Conservation (phyloP, 2,113 vertebrate species). For the Mormyrus iriodes region DNA sequence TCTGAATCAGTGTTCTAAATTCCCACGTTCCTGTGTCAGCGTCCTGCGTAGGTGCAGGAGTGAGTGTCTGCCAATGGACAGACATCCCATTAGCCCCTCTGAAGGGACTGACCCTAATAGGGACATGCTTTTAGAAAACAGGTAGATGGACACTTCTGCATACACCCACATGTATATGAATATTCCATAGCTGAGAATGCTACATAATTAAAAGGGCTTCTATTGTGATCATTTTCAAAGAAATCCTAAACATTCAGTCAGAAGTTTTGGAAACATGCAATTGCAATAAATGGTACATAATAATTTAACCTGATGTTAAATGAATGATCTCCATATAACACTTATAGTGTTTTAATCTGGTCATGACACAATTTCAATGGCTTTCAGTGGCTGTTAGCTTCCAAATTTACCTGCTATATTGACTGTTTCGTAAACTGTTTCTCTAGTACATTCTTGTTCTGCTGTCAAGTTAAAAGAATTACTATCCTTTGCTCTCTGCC, state of each 20-base stretch:
- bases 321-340: background rate
- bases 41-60: background rate
- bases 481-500: background rate
- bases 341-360: background rate
- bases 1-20: background rate
- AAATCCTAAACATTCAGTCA: background rate
- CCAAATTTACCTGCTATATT: background rate
- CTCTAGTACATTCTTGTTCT: background rate
- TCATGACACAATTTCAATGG: background rate
- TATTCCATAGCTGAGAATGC: background rate
- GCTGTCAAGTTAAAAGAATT: background rate
- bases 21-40: background rate
- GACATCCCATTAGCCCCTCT: background rate
- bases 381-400: background rate
- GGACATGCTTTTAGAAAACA: background rate
- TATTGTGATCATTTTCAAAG: background rate
- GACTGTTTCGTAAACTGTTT: background rate
- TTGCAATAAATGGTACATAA: background rate
- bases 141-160: background rate
- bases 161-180: background rate
- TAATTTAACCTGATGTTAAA: background rate
- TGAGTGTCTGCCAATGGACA: background rate
- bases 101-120: background rate
- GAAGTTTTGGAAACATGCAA: background rate
- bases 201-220: background rate